Percentiles rank a stretch among this genome's conserved stretches.
Evolutionary conservation across 2,888 invertebrate genomes (phyloP).

Genomic region (Lithophane socia): DNA sequence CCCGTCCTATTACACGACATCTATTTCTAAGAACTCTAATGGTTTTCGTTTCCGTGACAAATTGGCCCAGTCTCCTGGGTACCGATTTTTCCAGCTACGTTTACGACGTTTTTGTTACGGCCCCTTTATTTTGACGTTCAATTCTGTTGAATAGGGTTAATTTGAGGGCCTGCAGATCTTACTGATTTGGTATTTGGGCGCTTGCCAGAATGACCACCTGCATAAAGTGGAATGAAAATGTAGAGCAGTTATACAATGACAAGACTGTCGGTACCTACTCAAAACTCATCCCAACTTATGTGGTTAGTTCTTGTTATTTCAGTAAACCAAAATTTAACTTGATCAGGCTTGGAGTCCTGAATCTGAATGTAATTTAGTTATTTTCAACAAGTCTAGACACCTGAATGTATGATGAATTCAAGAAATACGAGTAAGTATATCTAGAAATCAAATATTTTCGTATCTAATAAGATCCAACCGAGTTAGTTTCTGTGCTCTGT

Average conservation of each 20-base stretch:
- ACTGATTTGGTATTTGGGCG: constrained; percentile 40
- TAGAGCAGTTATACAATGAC: constrained; percentile 14
- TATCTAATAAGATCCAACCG: constrained; percentile 6
- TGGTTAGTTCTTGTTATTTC: neutral
- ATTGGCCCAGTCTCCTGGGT: constrained; percentile 50
- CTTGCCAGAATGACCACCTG: constrained; percentile 50
- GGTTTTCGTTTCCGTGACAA: constrained; percentile 59
- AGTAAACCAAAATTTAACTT: neutral
- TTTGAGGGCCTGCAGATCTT: constrained; percentile 45
- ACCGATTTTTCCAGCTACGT: constrained; percentile 28
- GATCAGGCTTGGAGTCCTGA: neutral
- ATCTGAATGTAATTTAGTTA: neutral
- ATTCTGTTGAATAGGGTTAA: constrained; percentile 31
- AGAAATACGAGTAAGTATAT: constrained; percentile 1
- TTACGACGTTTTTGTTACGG: constrained; percentile 34
- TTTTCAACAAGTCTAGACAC: constrained; percentile 22
- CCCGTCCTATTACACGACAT: constrained; percentile 49
- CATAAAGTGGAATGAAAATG: constrained; percentile 33
- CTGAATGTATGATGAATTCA: constrained; percentile 12
- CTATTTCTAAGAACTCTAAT: constrained; percentile 58
- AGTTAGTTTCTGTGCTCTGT: constrained; percentile 33
- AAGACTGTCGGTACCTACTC: constrained; percentile 3
- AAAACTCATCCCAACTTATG: constrained; percentile 1
- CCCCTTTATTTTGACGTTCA: constrained; percentile 31
- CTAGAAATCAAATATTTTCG: constrained; percentile 22